Evolutionary conservation across 2,888 invertebrate genomes (phyloP), one percentile per base, ranked within the genome.

Genomic region (Hylaea fasciaria): DNA sequence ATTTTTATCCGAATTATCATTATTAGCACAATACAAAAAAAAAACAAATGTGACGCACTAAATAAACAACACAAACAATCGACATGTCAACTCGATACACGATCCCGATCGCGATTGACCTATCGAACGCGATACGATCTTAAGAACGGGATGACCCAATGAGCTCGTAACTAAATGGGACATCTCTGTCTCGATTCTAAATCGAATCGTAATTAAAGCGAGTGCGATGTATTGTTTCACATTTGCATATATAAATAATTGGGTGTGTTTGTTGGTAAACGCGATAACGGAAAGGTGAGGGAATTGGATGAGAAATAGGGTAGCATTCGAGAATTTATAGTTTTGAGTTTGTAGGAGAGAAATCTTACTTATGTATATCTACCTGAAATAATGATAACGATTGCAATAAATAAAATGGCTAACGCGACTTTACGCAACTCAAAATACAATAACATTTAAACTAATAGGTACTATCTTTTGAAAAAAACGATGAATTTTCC

Each of bases 161-260:
- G 77, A 79, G 79, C 82, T 43, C 51, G 32, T 87, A 90, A 89
- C 89, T 89, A 82, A 82, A 83, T 90, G 72, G 91, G 81, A 80
- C 89, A 89, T 91, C 90, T 76, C 72, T 76, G 71, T 69, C 78
- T 75, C 76, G 76, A 76, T 76, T 74, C 77, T 73, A 78, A 81
- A 81, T 78, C 76, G 79, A 83, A 82, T 81, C 78, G 83, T 82
- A 89, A 90, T 90, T 90, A 90, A 66, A 87, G 76, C 76, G 70
- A 76, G 45, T 62, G 50, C 69, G 72, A 77, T 77, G 78, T 77
- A 80, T 81, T 81, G 80, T 77, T 77, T 78, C 62, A 69, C 48
- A 61, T 66, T 64, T 61, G 59, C 65, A 63, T 66, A 59, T 66
- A 59, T 28, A 58, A 63, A 63, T 78, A 78, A 78, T 76, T 73